Evolutionary conservation across 1,140 invertebrate genomes (phyloP).

Genomic region (Lordiphosa stackelbergi): DNA sequence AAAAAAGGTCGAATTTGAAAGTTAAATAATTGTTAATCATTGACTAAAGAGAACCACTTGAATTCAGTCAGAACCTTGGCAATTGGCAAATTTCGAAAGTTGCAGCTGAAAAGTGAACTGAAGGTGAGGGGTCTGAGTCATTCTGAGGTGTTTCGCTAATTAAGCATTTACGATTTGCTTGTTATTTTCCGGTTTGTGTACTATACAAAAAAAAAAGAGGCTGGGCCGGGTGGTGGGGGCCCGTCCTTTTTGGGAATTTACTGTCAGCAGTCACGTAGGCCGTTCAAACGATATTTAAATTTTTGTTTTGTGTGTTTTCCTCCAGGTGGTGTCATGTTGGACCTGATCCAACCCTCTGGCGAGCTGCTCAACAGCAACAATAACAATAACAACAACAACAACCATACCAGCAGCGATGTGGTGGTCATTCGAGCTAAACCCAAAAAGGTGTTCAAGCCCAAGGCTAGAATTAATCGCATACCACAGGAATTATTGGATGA

Average conservation of each 20-base stretch:
- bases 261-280: conserved; percentile 54
- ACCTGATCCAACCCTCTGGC: conserved; percentile 51
- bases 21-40: too few species aligned
- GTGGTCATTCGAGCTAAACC: conserved; percentile 87
- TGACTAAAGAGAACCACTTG: too few species aligned
- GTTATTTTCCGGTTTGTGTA: conserved; percentile 23
- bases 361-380: conserved; percentile 16
- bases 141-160: conserved; percentile 18
- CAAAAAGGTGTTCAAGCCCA: conserved; percentile 87
- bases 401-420: conserved; percentile 62
- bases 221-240: conserved; percentile 11
- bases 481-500: conserved; percentile 91
- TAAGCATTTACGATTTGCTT: conserved; percentile 33
- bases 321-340: conserved; percentile 55
- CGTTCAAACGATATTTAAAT: conserved; percentile 12
- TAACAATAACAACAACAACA: conserved; percentile 37
- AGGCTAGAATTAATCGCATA: conserved; percentile 85
- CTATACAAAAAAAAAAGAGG: too few species aligned
- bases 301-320: conserved; percentile 2
- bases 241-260: conserved; percentile 22
- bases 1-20: not conserved
- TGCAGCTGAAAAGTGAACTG: too few species aligned
- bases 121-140: too few species aligned
- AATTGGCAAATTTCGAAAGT: too few species aligned
- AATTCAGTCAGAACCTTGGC: too few species aligned